Evolutionary conservation across 1,140 invertebrate genomes (phyloP), one percentile per base, ranked within the genome.

Genomic region (Whitmania pigra): DNA sequence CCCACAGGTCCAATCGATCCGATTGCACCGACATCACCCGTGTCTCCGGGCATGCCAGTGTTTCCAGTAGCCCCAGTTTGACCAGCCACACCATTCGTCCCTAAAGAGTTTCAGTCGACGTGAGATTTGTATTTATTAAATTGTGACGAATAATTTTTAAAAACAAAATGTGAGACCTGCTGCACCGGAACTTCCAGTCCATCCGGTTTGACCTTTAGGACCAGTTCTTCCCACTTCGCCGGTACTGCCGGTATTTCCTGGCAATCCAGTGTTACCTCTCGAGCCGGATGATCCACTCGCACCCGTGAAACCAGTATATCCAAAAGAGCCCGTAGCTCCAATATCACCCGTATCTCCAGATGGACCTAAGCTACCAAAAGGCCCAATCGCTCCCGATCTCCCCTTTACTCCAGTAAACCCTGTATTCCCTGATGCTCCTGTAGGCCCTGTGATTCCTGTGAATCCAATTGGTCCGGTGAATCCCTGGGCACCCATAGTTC

Each of bases 231-330:
- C 72, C 22, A 17, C 20, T 17, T 7, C n/a, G 49, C 60, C 63
- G n/a, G 17, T n/a, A 67, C 22, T 11, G 20, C 40, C 60, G 0
- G 29, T 31, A 18, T 63, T 15, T 63, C 57, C 57, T 7, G 57
- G 57, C 22, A 63, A 63, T 13, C 57, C 57, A 13, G 72, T 53
- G 25, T 60, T 31, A 27, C 72, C 72, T 20, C 5, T 69, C 22
- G 18, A 29, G 22, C 72, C 72, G 18, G 63, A 43, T 18, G 22
- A n/a, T 6, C 72, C 72, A 18, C 29, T 68, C n/a, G 9, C 43
- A 69, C 72, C 72, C 53, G 40, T 22, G 22, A 29, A 25, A 43
- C 69, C 69, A 53, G 40, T 36, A 22, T 71, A 53, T 27, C 69
- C 69, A 53, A 53, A 20, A n/a, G 20, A 36, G 22, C 67, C 67